Evolutionary conservation across 2,797 vertebrate species (phyloP), one percentile per base, ranked within the genome.

Genomic region (Urophycis tenuis): DNA sequence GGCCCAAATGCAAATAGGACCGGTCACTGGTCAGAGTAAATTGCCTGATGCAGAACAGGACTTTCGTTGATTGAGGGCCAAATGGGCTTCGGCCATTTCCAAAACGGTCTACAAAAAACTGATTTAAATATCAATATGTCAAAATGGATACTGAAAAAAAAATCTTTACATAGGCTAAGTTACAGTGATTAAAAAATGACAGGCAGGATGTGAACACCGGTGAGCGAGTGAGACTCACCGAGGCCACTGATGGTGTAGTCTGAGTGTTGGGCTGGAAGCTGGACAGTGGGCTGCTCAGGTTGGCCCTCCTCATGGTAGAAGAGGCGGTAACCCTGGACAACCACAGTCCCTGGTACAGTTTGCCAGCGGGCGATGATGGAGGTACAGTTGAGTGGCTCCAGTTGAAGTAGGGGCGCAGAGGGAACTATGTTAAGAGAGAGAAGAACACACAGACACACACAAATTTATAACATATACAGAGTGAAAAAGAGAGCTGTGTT

Each of bases 351-450:
- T 0, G 91, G 79, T 11, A 94, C 88, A 45, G 85, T 93, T 80
- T 95, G 93, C 97, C 97, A 99, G 84, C 90, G 94, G 41, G 95
- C 94, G 22, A 90, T 83, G 76, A 99, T 93, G 22, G 96, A 95
- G n/a, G 97, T 99, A 87, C 98, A 99, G 92, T 98, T 99, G 73
- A 97, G 88, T 0, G 96, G 94, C 84, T 98, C 95, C 87, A 99
- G 89, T 81, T 90, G 95, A 77, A 99, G 90, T 86, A 95, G 91
- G 0, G 98, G 98, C 77, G 97, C 96, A 84, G 92, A 92, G 2
- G 97, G 97, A 34, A 96, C 98, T 99, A 78, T 72, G 73, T 72
- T 70, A 30, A 86, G 69, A 86, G 9, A 80, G 25, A 82, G 31
- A n/a, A 84, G 10, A 9, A 19, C 75, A 25, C 45, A 53, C 17